These are phyloP conservation scores for Aix galericulata DNA, from an alignment of 2,113 vertebrate genomes.

Conservation along the genomic window DNA sequence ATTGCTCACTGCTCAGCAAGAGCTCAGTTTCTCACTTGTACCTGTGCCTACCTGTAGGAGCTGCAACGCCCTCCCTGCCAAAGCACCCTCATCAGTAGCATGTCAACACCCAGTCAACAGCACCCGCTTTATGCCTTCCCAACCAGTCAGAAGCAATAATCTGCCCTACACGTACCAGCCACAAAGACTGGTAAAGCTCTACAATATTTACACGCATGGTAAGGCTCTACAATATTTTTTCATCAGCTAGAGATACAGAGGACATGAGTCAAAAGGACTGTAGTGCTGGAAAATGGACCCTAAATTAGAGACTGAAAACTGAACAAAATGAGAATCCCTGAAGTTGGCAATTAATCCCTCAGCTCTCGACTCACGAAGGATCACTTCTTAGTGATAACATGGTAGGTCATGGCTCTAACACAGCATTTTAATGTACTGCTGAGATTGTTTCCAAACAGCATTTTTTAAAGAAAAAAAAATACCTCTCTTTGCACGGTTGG, in stretches of 20 bases:
- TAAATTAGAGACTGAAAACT: background rate
- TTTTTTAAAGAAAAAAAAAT: background rate
- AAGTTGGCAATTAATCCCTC: background rate
- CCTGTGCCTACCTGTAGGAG: background rate
- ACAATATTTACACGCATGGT: accelerated
- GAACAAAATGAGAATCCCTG: background rate
- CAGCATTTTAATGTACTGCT: background rate
- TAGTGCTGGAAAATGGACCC: background rate
- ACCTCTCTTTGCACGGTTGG: background rate
- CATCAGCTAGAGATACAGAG: background rate
- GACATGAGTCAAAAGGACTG: background rate
- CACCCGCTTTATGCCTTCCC: background rate
- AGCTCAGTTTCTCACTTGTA: background rate
- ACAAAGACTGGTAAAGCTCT: accelerated
- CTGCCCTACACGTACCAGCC: accelerated
- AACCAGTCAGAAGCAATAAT: background rate
- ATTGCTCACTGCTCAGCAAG: background rate
- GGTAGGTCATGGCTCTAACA: background rate
- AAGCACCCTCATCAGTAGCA: background rate
- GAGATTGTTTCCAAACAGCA: background rate
- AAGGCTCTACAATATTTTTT: background rate
- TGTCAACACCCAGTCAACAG: background rate
- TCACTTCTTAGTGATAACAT: background rate
- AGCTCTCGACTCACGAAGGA: background rate
- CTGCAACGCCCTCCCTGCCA: background rate